Evolutionary conservation across 2,888 invertebrate genomes (phyloP).

Genomic region (Amphipoea oculea): DNA sequence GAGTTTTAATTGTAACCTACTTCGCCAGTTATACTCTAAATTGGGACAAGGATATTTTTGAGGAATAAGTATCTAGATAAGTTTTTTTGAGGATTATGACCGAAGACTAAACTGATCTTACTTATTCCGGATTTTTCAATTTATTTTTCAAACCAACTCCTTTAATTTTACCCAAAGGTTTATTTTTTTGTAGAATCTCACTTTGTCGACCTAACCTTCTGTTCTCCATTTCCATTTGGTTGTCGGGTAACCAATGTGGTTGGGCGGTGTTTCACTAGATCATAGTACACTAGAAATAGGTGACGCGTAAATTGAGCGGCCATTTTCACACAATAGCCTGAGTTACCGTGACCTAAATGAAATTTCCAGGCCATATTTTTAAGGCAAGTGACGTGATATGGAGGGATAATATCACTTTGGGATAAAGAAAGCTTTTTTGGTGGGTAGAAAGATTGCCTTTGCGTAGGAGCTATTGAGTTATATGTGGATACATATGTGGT

Average conservation of each 20-base stretch:
- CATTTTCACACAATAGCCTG: conserved; percentile 63
- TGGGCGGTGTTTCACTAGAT: conserved; percentile 64
- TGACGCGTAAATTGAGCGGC: conserved; percentile 67
- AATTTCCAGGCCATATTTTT: conserved; percentile 61
- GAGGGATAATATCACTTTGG: conserved; percentile 23
- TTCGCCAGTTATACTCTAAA: not conserved
- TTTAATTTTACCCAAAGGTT: not conserved
- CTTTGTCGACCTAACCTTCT: conserved; percentile 33
- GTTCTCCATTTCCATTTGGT: not conserved
- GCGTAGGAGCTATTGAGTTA: not conserved
- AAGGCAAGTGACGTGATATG: conserved; percentile 24
- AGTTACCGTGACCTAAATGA: conserved; percentile 54
- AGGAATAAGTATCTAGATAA: not conserved
- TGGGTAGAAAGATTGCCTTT: not conserved
- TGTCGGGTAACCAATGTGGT: conserved; percentile 36
- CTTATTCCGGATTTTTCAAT: not conserved
- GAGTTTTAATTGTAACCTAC: not conserved
- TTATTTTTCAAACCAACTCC: not conserved
- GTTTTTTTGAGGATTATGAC: not conserved
- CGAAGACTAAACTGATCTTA: no score
- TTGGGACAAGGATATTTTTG: not conserved
- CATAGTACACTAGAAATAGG: conserved; percentile 66
- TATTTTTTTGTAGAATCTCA: not conserved
- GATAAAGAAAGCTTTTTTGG: conserved; percentile 22
- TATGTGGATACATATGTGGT: no score